Conservation (phyloP, 64 coral and sea anemone genomes). For the Pachyseris speciosa region DNA sequence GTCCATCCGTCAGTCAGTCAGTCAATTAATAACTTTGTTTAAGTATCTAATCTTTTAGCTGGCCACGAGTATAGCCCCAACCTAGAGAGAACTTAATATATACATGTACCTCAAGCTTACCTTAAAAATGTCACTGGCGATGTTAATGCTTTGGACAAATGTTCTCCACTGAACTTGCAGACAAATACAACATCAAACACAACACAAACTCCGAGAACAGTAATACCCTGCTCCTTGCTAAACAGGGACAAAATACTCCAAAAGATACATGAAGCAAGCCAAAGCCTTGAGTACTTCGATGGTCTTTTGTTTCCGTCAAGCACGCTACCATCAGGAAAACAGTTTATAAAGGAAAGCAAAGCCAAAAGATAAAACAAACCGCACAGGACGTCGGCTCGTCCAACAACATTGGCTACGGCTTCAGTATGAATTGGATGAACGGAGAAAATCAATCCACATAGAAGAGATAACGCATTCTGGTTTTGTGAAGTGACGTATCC, state of each 20-base stretch:
- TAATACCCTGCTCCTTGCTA: slow-evolving; percentile 83
- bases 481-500: background rate
- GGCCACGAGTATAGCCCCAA: background rate
- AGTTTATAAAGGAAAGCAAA: slow-evolving; percentile 73
- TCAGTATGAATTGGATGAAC: slow-evolving; percentile 89
- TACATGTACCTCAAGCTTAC: background rate
- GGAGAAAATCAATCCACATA: slow-evolving; percentile 70
- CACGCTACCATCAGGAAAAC: background rate
- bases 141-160: background rate
- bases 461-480: background rate
- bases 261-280: slow-evolving; percentile 50
- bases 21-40: no score
- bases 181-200: slow-evolving; percentile 62
- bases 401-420: slow-evolving; percentile 76
- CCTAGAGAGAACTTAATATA: background rate
- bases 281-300: slow-evolving; percentile 48
- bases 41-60: background rate
- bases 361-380: slow-evolving; percentile 74
- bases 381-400: slow-evolving; percentile 69
- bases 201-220: slow-evolving; percentile 67
- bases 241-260: slow-evolving; percentile 56
- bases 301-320: slow-evolving; percentile 1
- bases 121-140: background rate
- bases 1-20: no score
- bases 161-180: slow-evolving; percentile 30